Percentiles rank a stretch among this genome's conserved stretches.
Evolutionary conservation across 2,888 invertebrate genomes (phyloP).

Genomic region (Phengaris alcon): DNA sequence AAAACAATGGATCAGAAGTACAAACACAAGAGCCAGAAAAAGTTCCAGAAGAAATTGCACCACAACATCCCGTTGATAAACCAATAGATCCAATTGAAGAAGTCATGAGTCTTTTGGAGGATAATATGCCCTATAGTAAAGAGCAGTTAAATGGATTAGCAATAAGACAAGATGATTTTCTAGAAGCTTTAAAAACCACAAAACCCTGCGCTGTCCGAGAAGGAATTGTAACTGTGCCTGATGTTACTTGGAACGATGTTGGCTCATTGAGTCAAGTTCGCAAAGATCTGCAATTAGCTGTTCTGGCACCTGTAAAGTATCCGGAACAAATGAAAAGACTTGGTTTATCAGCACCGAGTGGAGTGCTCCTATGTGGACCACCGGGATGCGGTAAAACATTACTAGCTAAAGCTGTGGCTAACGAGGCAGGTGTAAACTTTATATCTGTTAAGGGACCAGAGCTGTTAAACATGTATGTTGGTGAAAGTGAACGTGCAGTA

Average conservation of each 20-base stretch:
- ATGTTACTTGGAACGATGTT: conserved; percentile 97
- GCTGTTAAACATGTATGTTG: conserved; percentile 98
- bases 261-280: conserved; percentile 94
- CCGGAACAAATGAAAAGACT: conserved; percentile 88
- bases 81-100: conserved; percentile 63
- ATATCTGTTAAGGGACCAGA: conserved; percentile 99
- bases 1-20: background rate
- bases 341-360: conserved; percentile 90
- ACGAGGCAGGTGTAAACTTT: conserved; percentile 99
- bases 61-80: conserved; percentile 34
- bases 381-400: conserved; percentile 98
- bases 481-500: conserved; percentile 98
- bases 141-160: conserved; percentile 82
- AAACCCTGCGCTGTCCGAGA: conserved; percentile 97
- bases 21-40: conserved; percentile 44
- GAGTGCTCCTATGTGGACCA: conserved; percentile 96
- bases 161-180: conserved; percentile 87
- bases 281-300: conserved; percentile 93
- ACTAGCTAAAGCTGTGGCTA: conserved; percentile 98
- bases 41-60: conserved; percentile 34
- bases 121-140: conserved; percentile 80
- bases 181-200: conserved; percentile 87
- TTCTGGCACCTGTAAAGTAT: conserved; percentile 94
- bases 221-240: conserved; percentile 98
- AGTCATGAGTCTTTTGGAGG: conserved; percentile 83